phyloP scores from a whole-genome alignment of 2,797 vertebrate genomes.

The Phylloscopus collybita region DNA sequence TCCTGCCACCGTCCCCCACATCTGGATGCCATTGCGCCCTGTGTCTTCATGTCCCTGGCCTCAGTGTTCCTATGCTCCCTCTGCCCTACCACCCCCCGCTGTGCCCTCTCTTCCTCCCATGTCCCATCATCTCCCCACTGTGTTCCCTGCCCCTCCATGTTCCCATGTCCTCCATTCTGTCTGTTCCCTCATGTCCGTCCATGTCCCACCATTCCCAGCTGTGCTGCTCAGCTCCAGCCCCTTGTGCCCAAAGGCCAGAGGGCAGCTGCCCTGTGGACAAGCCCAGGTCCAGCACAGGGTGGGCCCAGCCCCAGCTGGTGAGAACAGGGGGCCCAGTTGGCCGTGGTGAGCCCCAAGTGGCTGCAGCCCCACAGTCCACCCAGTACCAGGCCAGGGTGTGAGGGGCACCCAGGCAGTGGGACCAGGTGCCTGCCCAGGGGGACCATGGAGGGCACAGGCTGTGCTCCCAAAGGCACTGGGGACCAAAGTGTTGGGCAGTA shows the following conservation, averaged over 20 bases:
- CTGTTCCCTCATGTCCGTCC: background rate
- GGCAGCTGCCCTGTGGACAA: accelerated
- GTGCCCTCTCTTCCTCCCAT: background rate
- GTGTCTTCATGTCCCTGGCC: too few species aligned
- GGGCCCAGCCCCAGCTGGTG: background rate
- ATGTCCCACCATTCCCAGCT: background rate
- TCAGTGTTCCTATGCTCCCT: background rate
- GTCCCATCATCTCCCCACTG: background rate
- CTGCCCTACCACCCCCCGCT: too few species aligned
- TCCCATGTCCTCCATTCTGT: background rate
- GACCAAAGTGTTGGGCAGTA: background rate
- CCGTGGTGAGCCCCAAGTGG: accelerated
- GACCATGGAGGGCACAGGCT: background rate
- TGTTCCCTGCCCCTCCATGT: background rate
- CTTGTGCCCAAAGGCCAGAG: background rate
- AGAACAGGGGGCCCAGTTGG: accelerated
- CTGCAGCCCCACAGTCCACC: background rate
- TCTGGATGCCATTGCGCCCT: background rate
- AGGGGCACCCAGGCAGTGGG: background rate
- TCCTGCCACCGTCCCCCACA: accelerated
- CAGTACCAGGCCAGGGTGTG: background rate
- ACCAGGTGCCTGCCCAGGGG: background rate
- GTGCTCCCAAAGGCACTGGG: background rate
- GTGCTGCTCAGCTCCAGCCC: too few species aligned
- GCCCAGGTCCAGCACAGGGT: background rate